Evolutionary conservation across 2,113 vertebrate species (phyloP).

Genomic region (Rynchops niger): DNA sequence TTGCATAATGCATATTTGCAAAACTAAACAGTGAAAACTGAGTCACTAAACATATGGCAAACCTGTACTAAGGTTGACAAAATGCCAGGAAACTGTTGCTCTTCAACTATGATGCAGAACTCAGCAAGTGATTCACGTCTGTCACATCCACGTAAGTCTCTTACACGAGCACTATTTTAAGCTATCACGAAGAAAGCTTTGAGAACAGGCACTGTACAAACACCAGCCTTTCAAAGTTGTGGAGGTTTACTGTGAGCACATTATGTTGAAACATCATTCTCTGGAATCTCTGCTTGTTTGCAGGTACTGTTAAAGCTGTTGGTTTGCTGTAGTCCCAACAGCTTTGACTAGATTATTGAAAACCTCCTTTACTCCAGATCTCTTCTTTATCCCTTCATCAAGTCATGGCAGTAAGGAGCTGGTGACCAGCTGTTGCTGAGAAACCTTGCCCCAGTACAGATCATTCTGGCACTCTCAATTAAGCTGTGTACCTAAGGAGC

Average conservation of each 20-base stretch:
- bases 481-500: background rate
- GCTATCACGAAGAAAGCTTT: background rate
- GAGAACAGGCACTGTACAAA: background rate
- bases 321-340: background rate
- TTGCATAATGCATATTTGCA: background rate
- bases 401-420: background rate
- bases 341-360: slow-evolving; percentile 11
- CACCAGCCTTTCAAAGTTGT: background rate
- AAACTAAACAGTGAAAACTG: slow-evolving; percentile 19
- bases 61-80: background rate
- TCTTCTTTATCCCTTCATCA: slow-evolving; percentile 12
- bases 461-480: background rate
- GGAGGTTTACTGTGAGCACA: background rate
- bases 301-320: background rate
- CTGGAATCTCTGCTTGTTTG: background rate
- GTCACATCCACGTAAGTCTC: background rate
- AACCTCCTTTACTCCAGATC: slow-evolving; percentile 15
- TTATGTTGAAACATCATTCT: background rate
- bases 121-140: background rate
- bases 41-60: slow-evolving; percentile 17
- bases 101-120: background rate
- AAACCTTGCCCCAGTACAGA: background rate
- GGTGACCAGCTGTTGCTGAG: slow-evolving; percentile 5
- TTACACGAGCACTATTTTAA: background rate
- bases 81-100: background rate